A percentile compares a stretch with the other conserved stretches of the same genome.
phyloP scores from a whole-genome alignment of 2,797 vertebrate species.

The Meriones psammophilus region DNA sequence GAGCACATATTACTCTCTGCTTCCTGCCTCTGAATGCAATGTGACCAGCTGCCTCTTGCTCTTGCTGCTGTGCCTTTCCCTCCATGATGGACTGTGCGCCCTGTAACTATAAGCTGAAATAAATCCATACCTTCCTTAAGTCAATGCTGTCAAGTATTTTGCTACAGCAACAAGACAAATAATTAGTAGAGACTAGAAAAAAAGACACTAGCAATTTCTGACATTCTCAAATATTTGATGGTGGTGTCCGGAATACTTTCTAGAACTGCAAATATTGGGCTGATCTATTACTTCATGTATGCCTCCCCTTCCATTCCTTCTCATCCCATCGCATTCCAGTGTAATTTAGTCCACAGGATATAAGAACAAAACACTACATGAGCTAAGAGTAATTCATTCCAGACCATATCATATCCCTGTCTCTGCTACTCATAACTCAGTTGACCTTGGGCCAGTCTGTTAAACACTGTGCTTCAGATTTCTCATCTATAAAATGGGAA shows the following conservation, averaged over 20 bases:
- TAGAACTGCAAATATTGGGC: constrained; percentile 13
- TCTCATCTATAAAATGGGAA: constrained; percentile 51
- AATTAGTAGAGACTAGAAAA: background rate
- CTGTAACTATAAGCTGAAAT: background rate
- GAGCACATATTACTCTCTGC: background rate
- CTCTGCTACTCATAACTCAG: background rate
- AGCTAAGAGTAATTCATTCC: constrained; percentile 48
- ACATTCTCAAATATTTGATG: constrained; percentile 34
- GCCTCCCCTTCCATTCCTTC: background rate
- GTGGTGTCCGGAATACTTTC: background rate
- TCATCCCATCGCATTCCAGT: background rate
- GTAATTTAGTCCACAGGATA: background rate
- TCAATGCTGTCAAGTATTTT: background rate
- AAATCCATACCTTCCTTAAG: background rate
- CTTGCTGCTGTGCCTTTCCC: background rate
- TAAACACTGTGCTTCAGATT: background rate
- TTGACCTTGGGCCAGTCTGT: background rate
- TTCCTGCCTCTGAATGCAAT: background rate
- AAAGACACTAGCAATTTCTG: background rate
- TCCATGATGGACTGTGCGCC: too few relatives aligned
- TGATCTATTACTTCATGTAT: constrained; percentile 11
- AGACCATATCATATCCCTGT: constrained; percentile 30
- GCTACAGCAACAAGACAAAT: background rate
- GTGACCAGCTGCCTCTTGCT: background rate
- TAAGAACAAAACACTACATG: background rate